These are phyloP conservation scores for Proisotoma minuta DNA, from an alignment of 2,888 invertebrate species.

Conservation along the genomic window DNA sequence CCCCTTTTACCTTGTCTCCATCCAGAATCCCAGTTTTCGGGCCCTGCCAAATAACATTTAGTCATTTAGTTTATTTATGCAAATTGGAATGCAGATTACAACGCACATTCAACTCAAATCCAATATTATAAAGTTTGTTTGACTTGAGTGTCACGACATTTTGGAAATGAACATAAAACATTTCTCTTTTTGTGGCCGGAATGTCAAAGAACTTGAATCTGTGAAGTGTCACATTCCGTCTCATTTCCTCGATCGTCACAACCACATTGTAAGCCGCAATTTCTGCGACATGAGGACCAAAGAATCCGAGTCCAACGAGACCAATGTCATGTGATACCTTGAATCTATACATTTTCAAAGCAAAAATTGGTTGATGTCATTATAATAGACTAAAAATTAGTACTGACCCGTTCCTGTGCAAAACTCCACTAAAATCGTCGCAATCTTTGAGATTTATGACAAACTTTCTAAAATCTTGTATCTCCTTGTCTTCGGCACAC, in stretches of 20 bases:
- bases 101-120: neutral
- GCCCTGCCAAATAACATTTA: neutral
- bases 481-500: neutral
- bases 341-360: neutral
- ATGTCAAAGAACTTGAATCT: neutral
- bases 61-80: neutral
- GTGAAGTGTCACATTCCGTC: neutral
- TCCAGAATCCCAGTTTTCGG: neutral
- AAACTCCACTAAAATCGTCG: neutral
- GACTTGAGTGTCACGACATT: neutral
- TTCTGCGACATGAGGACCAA: neutral
- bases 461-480: neutral
- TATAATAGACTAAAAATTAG: too few relatives aligned
- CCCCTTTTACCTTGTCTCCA: neutral
- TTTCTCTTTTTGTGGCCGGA: neutral
- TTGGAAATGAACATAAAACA: neutral
- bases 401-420: neutral
- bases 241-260: neutral
- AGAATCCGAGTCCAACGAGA: neutral
- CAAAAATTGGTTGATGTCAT: too few relatives aligned
- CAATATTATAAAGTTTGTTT: neutral
- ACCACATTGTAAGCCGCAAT: neutral
- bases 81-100: neutral
- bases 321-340: neutral
- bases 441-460: neutral